A percentile compares a stretch with the other conserved stretches of the same genome.
Conservation (phyloP, 2,888 invertebrate genomes). For the Epsilonema sp. region DNA sequence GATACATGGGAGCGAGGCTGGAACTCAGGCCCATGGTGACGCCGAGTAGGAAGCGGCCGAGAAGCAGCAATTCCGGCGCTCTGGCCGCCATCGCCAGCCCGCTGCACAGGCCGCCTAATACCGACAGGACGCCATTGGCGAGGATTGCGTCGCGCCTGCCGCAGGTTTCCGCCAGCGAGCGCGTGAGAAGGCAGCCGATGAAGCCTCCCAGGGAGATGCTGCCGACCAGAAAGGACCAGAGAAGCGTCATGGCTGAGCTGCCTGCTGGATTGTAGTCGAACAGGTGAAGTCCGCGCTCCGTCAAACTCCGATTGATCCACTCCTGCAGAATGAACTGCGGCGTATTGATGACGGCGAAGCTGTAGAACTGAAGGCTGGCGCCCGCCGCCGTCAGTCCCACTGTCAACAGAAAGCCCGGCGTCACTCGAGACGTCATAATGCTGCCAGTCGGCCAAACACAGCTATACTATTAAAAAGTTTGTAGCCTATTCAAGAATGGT, state of each 20-base stretch:
- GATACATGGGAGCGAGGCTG: slow-evolving; percentile 28
- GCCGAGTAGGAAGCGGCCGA: slow-evolving; percentile 25
- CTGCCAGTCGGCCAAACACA: too few species aligned
- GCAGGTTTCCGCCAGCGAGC: slow-evolving; percentile 26
- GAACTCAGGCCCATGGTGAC: slow-evolving; percentile 26
- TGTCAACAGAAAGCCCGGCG: too few species aligned
- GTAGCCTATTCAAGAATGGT: too few species aligned
- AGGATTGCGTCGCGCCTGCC: slow-evolving; percentile 17
- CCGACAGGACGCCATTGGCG: slow-evolving; percentile 8
- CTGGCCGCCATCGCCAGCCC: slow-evolving; percentile 19
- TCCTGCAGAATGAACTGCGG: slow-evolving; percentile 3
- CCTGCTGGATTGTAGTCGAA: too few species aligned
- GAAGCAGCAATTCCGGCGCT: slow-evolving; percentile 29
- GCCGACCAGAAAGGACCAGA: slow-evolving; percentile 26
- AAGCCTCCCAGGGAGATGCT: slow-evolving; percentile 29
- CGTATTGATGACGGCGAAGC: slow-evolving; percentile 5
- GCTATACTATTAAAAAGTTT: too few species aligned
- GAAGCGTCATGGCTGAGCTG: slow-evolving; percentile 12
- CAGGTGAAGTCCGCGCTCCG: not conserved
- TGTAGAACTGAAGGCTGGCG: slow-evolving; percentile 7
- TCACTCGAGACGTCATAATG: too few species aligned
- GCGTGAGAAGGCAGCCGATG: slow-evolving; percentile 26
- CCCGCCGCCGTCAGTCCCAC: too few species aligned
- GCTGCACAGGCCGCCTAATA: slow-evolving; percentile 23
- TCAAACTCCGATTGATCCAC: slow-evolving; percentile 7